A percentile compares a stretch with the other conserved stretches of the same genome.
Conservation (phyloP, 2,797 vertebrate species). For the Hyperoplus immaculatus region DNA sequence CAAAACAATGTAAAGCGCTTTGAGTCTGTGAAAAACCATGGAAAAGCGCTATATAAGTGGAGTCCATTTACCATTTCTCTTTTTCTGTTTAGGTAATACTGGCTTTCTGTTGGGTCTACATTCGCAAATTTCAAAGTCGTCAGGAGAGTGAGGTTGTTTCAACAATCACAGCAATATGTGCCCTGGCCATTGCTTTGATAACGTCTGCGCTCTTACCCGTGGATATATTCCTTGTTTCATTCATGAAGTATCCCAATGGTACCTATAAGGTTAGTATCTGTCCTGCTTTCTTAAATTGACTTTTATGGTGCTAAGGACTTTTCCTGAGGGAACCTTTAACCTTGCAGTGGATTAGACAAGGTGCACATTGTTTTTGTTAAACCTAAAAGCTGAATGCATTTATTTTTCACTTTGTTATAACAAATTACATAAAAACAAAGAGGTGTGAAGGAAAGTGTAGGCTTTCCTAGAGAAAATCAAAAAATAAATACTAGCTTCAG, state of each 20-base stretch:
- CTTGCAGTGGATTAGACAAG: constrained; percentile 26
- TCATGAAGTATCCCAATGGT: constrained; percentile 96
- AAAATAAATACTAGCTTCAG: background rate
- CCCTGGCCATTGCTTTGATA: constrained; percentile 94
- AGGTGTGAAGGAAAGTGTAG: constrained; percentile 1
- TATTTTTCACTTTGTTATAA: constrained; percentile 19
- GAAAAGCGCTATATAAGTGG: too few relatives aligned
- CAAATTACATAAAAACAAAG: background rate
- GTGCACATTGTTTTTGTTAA: constrained; percentile 38
- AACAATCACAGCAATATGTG: constrained; percentile 97
- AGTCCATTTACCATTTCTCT: background rate
- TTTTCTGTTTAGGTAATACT: constrained; percentile 88
- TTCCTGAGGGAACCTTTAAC: constrained; percentile 38
- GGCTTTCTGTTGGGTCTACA: constrained; percentile 96
- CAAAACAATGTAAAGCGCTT: too few relatives aligned
- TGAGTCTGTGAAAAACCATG: too few relatives aligned
- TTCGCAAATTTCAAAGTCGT: constrained; percentile 97
- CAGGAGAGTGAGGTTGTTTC: constrained; percentile 98
- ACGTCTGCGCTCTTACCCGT: constrained; percentile 96
- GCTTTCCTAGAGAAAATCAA: background rate
- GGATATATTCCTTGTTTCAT: constrained; percentile 98
- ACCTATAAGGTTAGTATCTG: constrained; percentile 93
- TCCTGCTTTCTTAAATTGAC: constrained; percentile 46
- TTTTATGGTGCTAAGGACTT: constrained; percentile 30
- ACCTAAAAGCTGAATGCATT: constrained; percentile 45